Percentiles rank a stretch among this genome's conserved stretches.
Conservation (phyloP, 2,888 invertebrate genomes). For the Crematogaster levior region DNA sequence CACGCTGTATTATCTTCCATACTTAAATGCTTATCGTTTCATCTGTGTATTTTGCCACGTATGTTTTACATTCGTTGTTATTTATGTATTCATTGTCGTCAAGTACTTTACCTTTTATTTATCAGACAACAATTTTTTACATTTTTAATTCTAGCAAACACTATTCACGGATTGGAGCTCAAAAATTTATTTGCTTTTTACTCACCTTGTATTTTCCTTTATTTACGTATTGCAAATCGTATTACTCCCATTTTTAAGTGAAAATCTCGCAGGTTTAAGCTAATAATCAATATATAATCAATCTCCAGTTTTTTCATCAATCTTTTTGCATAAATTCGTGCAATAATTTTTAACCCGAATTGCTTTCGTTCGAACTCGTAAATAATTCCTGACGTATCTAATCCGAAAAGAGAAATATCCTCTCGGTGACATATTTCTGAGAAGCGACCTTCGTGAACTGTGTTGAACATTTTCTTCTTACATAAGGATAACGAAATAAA, state of each 20-base stretch:
- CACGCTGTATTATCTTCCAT: neutral
- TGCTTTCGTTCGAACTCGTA: slow-evolving; percentile 54
- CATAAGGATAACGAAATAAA: slow-evolving; percentile 41
- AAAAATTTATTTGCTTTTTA: neutral
- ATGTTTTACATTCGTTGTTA: neutral
- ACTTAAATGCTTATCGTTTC: neutral
- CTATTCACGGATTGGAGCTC: neutral
- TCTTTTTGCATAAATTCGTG: slow-evolving; percentile 17
- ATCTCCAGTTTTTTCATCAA: slow-evolving; percentile 15
- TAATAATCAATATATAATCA: slow-evolving; percentile 16
- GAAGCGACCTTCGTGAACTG: slow-evolving; percentile 48
- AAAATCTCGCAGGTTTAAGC: slow-evolving; percentile 8
- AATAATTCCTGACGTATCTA: slow-evolving; percentile 64
- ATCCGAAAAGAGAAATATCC: slow-evolving; percentile 52
- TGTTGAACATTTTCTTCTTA: slow-evolving; percentile 39
- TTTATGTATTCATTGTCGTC: slow-evolving; percentile 12
- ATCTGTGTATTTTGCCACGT: neutral
- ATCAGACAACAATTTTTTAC: neutral
- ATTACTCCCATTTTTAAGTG: neutral
- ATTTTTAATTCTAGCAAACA: neutral
- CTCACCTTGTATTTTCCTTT: neutral
- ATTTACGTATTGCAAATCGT: neutral
- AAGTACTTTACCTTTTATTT: neutral
- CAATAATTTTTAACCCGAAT: slow-evolving; percentile 44
- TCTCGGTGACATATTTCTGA: slow-evolving; percentile 48